Base-by-base conservation (phyloP, 2,113 vertebrate species). In the Caretta caretta region DNA sequence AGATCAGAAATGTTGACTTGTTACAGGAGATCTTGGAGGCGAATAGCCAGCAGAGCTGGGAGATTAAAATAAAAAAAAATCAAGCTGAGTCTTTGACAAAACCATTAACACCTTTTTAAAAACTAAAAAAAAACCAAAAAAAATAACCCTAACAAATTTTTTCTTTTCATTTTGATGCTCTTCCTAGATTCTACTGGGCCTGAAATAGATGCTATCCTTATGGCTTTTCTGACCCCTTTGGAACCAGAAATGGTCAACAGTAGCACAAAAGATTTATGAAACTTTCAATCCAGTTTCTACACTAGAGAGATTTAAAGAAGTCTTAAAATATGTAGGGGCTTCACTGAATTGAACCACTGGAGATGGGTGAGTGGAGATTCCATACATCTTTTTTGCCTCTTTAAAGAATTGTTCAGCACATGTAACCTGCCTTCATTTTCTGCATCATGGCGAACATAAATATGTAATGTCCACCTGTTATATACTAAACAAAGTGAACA, bases 391-490 rank as follows among this genome's bases (percentile, higher is more conserved):
- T 50, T 0, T 22, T 20, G 5, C 25, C 8, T 51, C 75, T 29
- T 42, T 75, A 27, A 42, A 50, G 53, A 38, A 25, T 19, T 2
- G 19, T 24, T 24, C 19, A 38, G 69, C 17, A 24, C 35, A 75
- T 10, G n/a, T 31, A 22, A 38, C 69, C 38, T 2, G 31, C 31
- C 62, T 10, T 13, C 13, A 3, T 56, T 79, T 46, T 16, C 16
- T 56, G 80, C 3, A 0, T 25, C 0, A 1, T 0, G 1, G 25
- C 4, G 13, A 0, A 3, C 1, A 1, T 2, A 6, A 56, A 50
- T 48, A 31, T 84, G 46, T 9, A 81, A 50, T 3, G 75, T 49
- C 80, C 12, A 27, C 22, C 38, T n/a, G 17, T 7, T 22, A 62
- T 35, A 78, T 2, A 0, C 8, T 12, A 0, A 1, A 54, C 79